Conservation (phyloP, 2,888 invertebrate genomes). For the Plebejus argus region DNA sequence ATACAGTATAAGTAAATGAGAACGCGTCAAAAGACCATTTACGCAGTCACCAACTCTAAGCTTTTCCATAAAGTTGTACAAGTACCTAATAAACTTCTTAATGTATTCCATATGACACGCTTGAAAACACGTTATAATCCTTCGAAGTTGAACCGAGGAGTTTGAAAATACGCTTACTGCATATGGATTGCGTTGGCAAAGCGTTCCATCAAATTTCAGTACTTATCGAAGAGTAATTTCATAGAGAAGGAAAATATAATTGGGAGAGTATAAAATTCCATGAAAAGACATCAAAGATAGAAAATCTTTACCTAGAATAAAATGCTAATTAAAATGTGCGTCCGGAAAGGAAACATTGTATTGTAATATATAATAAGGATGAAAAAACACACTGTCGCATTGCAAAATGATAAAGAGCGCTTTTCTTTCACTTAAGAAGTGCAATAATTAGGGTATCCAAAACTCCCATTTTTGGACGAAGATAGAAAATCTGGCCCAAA, state of each 20-base stretch:
- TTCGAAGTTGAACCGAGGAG: background rate
- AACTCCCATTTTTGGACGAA: too few relatives aligned
- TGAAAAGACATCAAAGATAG: background rate
- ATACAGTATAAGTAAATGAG: background rate
- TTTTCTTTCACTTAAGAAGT: background rate
- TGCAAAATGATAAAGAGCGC: background rate
- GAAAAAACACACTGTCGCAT: background rate
- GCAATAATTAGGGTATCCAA: background rate
- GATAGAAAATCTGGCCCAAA: too few relatives aligned
- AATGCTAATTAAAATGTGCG: background rate
- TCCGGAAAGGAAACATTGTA: background rate
- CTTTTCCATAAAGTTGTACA: slow-evolving; percentile 8
- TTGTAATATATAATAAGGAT: background rate
- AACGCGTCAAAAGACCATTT: background rate
- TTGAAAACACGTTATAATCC: slow-evolving; percentile 22
- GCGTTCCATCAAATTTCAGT: slow-evolving; percentile 1
- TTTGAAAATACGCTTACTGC: slow-evolving; percentile 2
- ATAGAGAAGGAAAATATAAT: background rate
- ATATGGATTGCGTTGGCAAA: background rate
- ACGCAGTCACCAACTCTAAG: slow-evolving; percentile 9
- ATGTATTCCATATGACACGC: slow-evolving; percentile 29
- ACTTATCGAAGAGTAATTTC: background rate
- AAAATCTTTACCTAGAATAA: background rate
- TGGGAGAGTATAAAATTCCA: background rate
- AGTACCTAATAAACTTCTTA: slow-evolving; percentile 23